Base-by-base conservation (phyloP, 1,140 invertebrate genomes). In the Diplogasteroides magnus region DNA sequence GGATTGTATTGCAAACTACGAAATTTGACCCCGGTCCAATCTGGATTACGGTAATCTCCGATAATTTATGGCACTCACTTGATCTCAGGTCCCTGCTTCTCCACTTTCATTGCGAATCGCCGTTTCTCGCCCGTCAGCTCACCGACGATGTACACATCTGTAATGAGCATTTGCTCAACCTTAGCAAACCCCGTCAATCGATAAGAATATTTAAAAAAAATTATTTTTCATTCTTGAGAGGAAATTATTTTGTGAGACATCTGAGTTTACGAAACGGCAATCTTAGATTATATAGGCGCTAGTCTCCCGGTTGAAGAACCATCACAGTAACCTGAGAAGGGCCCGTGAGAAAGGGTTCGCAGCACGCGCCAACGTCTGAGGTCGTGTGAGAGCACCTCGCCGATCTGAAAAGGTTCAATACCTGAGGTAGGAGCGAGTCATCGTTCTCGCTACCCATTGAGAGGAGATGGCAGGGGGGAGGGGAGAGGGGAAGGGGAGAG, bases 291-390 rank as follows among this genome's bases (percentile, higher is more conserved):
- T n/a, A n/a, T n/a, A n/a, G n/a, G n/a, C n/a, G n/a, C n/a, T n/a
- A n/a, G n/a, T n/a, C n/a, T n/a, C n/a, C n/a, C n/a, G n/a, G n/a
- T n/a, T n/a, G n/a, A n/a, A n/a, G n/a, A n/a, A n/a, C n/a, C n/a
- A n/a, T n/a, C n/a, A n/a, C n/a, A n/a, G n/a, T n/a, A n/a, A 64
- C 75, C 74, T 26, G 65, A 68, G 32, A 76, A 76, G 26, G 74
- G 74, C 14, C 74, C 74, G 6, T 67, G 67, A 27, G 68, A 69
- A n/a, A 76, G 29, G 58, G 32, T 67, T 23, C 66, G 59, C 32
- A 73, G 58, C 15, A 75, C 71, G 37, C 37, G 37, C 37, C 37
- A 48, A 11, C 19, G 6, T 6, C 37, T 19, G 6, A 48, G 19
- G 37, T 48, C 37, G 37, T 48, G 37, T 19, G 6, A 6, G 37